Base-by-base conservation (phyloP, 2,113 vertebrate genomes). In the Neotoma lepida region DNA sequence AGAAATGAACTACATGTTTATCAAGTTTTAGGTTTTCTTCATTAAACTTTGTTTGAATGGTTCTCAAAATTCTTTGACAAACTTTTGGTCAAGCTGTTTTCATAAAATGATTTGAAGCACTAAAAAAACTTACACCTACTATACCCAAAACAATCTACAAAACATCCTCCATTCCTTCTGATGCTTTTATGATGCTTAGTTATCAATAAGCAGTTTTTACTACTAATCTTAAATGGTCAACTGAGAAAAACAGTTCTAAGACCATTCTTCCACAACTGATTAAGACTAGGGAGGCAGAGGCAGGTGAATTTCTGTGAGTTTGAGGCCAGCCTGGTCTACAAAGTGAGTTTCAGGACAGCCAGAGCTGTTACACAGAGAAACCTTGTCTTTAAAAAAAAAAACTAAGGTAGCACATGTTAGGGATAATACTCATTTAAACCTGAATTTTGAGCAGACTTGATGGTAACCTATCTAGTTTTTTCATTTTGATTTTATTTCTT, bases 1-100 rank as follows among this genome's bases (percentile, higher is more conserved):
- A 93, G 30, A 94, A 89, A 96, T 81, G 61, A 88, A 93, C 5
- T 30, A 93, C 39, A 90, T 15, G 30, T 9, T 46, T 85, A 87
- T 78, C 6, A 84, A 91, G 26, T 44, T 88, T 93, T 92, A 26
- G 71, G 22, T 44, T 74, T 71, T 33, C 76, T 13, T n/a, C 49
- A 54, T 54, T 54, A 80, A 80, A 80, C 20, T 49, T 46, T 76
- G 44, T 46, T 76, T 30, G 26, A 76, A 15, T 76, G 73, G 44
- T 41, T 49, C 41, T 80, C 49, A 80, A 80, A 54, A 80, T 54
- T 54, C 77, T 54, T 33, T 54, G 33, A 54, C 18, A 10, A 51
- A 78, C 30, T 9, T 81, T 56, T 81, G 51, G 33, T 58, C 35
- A 58, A 81, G 51, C n/a, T 81, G 20, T 56, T 80, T 54, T 6